Base-by-base conservation (phyloP, 2,888 invertebrate genomes). In the Argyresthia goedartella region DNA sequence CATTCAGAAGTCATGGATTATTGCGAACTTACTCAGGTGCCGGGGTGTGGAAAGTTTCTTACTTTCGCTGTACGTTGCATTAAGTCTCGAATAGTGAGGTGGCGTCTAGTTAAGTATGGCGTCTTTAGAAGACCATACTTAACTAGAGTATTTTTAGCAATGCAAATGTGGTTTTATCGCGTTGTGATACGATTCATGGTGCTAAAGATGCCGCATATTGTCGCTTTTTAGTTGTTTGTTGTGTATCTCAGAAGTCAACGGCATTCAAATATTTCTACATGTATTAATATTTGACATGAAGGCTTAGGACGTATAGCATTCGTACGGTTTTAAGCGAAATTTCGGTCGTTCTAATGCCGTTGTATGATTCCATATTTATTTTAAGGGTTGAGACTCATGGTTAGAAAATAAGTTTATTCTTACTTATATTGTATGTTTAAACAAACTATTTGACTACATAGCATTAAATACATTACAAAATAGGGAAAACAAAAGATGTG, bases 261-360 rank as follows among this genome's bases (percentile, higher is more conserved):
- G 77, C 76, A 72, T 75, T 66, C 64, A 64, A 63, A 65, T 66
- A 14, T 48, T n/a, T n/a, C 8, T 16, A 9, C 42, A 41, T 25
- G 67, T 69, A 76, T 73, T 73, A 70, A 75, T 69, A 62, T 73
- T 73, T 73, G 74, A 72, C 76, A 78, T 70, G 76, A 76, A 77
- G 69, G 25, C 6, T 25, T 4, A 25, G 25, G 6, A 25, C 2
- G 25, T 25, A 6, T 25, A 25, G 25, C 25, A 25, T 25, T 6
- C 2, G 6, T 25, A 25, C 2, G 6, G 25, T 25, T 4, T 25
- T 25, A 25, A 4, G 25, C 25, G 25, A 25, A 25, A 25, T 25
- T 25, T 2, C 6, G 2, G 25, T 4, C 25, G 25, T 25, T 25
- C 25, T 25, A 4, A 25, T 25, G 25, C 25, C 25, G 25, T 25